These are phyloP conservation scores for Ramphastos sulfuratus DNA, from an alignment of 2,113 vertebrate species.

Conservation along the genomic window DNA sequence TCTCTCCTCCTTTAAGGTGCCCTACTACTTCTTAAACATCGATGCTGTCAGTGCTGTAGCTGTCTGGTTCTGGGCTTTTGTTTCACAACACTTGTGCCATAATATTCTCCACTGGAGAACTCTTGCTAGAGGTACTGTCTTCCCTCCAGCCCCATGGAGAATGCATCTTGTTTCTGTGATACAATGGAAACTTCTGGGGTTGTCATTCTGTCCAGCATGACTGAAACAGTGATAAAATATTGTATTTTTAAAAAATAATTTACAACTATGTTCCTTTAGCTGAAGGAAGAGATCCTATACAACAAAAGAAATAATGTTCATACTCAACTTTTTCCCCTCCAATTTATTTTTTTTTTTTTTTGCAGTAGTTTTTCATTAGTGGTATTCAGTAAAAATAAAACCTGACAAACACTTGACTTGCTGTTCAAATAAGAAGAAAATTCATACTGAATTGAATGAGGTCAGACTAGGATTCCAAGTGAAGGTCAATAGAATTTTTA, in stretches of 20 bases:
- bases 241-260: background rate
- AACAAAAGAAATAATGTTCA: background rate
- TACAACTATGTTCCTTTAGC: background rate
- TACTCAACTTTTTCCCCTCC: background rate
- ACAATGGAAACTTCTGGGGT: background rate
- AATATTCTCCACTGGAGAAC: background rate
- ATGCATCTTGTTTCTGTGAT: background rate
- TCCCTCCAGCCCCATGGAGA: background rate
- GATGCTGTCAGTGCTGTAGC: background rate
- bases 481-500: slow-evolving; percentile 6
- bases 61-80: background rate
- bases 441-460: background rate
- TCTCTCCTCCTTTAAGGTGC: background rate
- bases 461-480: background rate
- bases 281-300: background rate
- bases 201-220: background rate
- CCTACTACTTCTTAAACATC: background rate
- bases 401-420: background rate
- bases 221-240: background rate
- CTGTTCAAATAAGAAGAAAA: background rate
- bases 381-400: background rate
- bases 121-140: background rate
- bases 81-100: background rate
- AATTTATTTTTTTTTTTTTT: background rate
- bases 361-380: background rate